These are phyloP conservation scores for Camptogramma bilineatum DNA, from an alignment of 2,888 invertebrate species.

Conservation along the genomic window DNA sequence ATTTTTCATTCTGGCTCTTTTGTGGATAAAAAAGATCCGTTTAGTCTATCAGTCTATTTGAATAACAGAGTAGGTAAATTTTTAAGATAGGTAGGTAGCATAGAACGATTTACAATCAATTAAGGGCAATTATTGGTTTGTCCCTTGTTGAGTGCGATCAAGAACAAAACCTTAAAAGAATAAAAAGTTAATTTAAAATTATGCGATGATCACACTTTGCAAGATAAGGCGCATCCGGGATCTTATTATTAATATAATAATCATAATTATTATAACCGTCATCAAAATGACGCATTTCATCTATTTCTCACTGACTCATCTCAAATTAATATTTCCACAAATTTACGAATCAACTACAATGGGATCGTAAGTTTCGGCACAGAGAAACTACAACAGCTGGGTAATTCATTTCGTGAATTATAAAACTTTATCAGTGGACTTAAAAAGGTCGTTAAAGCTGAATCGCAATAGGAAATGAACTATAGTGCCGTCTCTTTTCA, in stretches of 20 bases:
- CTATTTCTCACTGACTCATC: conserved; percentile 39
- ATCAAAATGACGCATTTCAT: conserved; percentile 4
- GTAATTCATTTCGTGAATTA: not conserved
- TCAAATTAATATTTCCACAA: conserved; percentile 36
- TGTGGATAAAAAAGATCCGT: no score
- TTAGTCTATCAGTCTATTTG: no score
- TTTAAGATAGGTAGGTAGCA: not conserved
- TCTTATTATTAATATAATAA: conserved; percentile 6
- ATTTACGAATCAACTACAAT: conserved; percentile 37
- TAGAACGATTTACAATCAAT: not conserved
- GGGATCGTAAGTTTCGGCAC: conserved; percentile 35
- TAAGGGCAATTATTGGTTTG: not conserved
- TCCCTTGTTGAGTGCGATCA: not conserved
- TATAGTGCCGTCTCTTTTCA: no score
- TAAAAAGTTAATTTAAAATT: not conserved
- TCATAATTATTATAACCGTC: not conserved
- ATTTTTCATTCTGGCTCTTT: no score
- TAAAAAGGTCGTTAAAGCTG: no score
- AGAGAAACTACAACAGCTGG: conserved; percentile 11
- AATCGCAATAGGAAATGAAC: no score
- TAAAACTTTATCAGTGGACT: not conserved
- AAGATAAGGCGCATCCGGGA: conserved; percentile 4
- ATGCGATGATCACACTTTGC: not conserved
- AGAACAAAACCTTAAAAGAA: not conserved
- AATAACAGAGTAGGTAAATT: no score